phyloP scores from a whole-genome alignment of 2,797 vertebrate species.

The Trachops cirrhosus region DNA sequence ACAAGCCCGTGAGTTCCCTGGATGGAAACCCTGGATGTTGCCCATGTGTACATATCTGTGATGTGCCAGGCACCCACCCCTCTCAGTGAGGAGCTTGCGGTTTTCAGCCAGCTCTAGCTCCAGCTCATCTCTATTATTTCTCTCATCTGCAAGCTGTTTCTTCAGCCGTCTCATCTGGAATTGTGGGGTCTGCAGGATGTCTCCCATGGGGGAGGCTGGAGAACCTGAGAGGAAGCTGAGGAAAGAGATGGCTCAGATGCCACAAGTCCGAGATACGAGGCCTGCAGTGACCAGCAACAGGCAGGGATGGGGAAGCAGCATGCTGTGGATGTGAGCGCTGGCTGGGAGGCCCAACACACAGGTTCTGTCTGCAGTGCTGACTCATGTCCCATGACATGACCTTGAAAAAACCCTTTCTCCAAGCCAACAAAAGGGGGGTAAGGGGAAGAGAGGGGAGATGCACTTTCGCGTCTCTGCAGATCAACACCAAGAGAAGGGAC shows the following conservation, averaged over 20 bases:
- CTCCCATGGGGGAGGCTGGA: conserved; percentile 89
- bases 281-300: neutral
- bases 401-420: neutral
- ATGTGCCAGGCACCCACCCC: conserved; percentile 80
- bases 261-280: neutral
- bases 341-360: neutral
- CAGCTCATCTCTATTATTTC: conserved; percentile 89
- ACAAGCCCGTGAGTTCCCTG: neutral
- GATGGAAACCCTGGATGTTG: neutral
- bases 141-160: conserved; percentile 87
- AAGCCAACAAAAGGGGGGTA: neutral
- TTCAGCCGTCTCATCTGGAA: conserved; percentile 91
- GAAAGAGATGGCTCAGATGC: neutral
- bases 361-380: neutral
- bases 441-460: neutral
- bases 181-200: conserved; percentile 93
- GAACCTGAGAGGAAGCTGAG: conserved; percentile 75
- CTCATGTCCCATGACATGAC: neutral
- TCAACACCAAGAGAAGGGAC: neutral
- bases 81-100: conserved; percentile 85
- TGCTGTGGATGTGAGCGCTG: neutral
- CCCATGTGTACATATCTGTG: neutral
- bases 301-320: no score
- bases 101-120: conserved; percentile 88
- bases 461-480: neutral